Conservation (phyloP, 2,113 vertebrate species). For the Lota lota region DNA sequence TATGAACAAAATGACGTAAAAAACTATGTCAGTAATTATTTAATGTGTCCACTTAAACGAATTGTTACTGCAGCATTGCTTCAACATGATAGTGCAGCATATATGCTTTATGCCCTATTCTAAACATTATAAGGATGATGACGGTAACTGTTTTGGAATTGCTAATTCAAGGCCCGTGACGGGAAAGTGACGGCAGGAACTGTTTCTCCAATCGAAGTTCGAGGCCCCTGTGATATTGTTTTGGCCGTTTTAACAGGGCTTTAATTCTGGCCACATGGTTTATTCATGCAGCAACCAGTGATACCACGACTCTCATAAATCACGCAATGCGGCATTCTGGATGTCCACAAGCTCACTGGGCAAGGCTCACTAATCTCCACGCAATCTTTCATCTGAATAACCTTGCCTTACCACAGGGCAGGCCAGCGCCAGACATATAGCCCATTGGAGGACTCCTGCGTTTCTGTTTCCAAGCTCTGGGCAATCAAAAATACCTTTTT, state of each 20-base stretch:
- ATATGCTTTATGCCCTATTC: too few species aligned
- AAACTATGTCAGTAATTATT: too few species aligned
- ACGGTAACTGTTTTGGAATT: too few species aligned
- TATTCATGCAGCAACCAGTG: slow-evolving; percentile 74
- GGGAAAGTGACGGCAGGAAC: too few species aligned
- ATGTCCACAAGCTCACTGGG: slow-evolving; percentile 45
- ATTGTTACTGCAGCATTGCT: too few species aligned
- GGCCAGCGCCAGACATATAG: slow-evolving; percentile 60
- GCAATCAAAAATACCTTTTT: slow-evolving; percentile 39
- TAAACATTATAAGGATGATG: too few species aligned
- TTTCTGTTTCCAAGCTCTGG: slow-evolving; percentile 10
- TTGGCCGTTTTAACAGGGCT: slow-evolving; percentile 71
- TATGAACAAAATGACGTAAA: too few species aligned
- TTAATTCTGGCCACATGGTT: slow-evolving; percentile 77
- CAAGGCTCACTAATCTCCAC: slow-evolving; percentile 75
- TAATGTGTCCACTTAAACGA: too few species aligned
- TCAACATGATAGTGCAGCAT: too few species aligned
- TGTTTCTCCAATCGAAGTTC: slow-evolving; percentile 39
- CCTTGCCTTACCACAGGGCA: slow-evolving; percentile 70
- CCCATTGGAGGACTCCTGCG: slow-evolving; percentile 35
- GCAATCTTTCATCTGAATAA: slow-evolving; percentile 77
- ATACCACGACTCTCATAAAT: slow-evolving; percentile 78
- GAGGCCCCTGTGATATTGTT: slow-evolving; percentile 64
- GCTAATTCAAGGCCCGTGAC: too few species aligned
- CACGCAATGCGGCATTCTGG: slow-evolving; percentile 68